Conservation (phyloP, 1,140 invertebrate genomes). For the Conus betulinus region DNA sequence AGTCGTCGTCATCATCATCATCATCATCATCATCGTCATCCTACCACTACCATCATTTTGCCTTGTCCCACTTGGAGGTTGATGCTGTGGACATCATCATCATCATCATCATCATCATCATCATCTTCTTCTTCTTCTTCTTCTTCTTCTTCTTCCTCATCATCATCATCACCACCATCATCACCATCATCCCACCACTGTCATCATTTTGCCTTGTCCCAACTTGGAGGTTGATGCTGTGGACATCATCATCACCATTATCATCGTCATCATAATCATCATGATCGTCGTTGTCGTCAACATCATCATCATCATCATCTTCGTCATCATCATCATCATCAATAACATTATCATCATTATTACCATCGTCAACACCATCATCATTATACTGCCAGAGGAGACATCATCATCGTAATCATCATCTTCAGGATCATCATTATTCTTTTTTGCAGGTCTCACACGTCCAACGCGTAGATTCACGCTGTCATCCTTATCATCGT, state of each 20-base stretch:
- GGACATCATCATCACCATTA: too few species aligned
- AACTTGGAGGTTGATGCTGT: too few species aligned
- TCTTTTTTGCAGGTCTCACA: too few species aligned
- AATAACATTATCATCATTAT: slow-evolving; percentile 24
- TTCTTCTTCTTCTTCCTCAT: background rate
- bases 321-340: too few species aligned
- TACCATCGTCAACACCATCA: background rate
- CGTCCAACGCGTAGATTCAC: too few species aligned
- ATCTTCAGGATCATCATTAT: too few species aligned
- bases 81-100: too few species aligned
- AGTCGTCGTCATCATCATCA: slow-evolving; percentile 7
- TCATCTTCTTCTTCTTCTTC: background rate
- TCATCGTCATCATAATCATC: background rate
- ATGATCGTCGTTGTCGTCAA: background rate
- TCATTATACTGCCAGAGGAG: background rate
- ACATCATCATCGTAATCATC: too few species aligned
- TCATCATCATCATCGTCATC: slow-evolving; percentile 5
- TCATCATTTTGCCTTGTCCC: background rate
- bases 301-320: background rate
- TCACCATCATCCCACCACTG: background rate
- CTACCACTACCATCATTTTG: background rate
- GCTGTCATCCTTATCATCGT: background rate
- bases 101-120: slow-evolving; percentile 69
- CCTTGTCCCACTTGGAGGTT: too few species aligned
- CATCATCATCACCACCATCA: background rate